These are phyloP conservation scores for Troilus luridus DNA, from an alignment of 2,888 invertebrate species.

Conservation along the genomic window DNA sequence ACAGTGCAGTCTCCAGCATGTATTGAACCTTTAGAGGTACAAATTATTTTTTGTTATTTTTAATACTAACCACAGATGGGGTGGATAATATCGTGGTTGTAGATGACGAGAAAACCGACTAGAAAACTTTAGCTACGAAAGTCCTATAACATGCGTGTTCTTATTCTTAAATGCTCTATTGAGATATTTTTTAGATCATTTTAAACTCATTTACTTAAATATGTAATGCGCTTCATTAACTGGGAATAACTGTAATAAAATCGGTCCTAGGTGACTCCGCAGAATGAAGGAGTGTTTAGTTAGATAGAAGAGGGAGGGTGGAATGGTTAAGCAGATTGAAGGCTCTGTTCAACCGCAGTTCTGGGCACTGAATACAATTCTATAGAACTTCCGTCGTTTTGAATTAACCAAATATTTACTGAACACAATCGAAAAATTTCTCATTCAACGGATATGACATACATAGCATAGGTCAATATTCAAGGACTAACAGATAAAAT, in stretches of 20 bases:
- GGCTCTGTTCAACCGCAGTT: not conserved
- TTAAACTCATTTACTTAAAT: not conserved
- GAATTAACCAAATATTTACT: not conserved
- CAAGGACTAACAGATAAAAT: too few species aligned
- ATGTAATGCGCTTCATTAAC: not conserved
- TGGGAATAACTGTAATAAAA: not conserved
- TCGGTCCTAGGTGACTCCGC: not conserved
- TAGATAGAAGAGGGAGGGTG: not conserved
- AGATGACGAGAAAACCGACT: too few species aligned
- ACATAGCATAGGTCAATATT: too few species aligned
- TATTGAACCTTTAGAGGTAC: too few species aligned
- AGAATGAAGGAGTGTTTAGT: not conserved
- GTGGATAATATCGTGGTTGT: too few species aligned
- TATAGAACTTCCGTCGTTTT: not conserved
- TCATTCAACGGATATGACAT: not conserved
- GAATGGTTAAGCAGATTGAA: not conserved
- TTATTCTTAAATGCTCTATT: not conserved
- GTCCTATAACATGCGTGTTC: too few species aligned
- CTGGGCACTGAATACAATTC: not conserved
- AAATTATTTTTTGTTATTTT: too few species aligned
- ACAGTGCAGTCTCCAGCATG: too few species aligned
- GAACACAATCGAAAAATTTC: not conserved
- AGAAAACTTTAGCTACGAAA: too few species aligned
- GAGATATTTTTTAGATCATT: not conserved
- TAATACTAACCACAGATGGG: too few species aligned